Evolutionary conservation across 2,888 invertebrate genomes (phyloP).

Genomic region (Scotopteryx bipunctaria): DNA sequence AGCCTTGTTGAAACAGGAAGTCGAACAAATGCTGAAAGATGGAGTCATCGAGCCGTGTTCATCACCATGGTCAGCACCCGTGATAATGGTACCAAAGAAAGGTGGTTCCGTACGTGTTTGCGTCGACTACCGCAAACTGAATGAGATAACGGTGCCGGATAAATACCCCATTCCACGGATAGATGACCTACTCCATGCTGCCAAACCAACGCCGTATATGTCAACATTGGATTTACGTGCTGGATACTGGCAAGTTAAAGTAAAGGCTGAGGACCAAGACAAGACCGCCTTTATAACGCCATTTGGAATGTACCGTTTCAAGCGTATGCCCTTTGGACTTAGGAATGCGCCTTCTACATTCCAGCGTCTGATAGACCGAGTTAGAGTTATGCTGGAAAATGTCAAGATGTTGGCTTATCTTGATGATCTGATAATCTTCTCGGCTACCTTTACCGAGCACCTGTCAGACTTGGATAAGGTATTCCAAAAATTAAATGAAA

Average conservation of each 20-base stretch:
- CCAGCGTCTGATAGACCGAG: slow-evolving; percentile 27
- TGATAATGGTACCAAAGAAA: slow-evolving; percentile 9
- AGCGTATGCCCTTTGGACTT: slow-evolving; percentile 12
- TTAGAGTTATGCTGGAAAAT: slow-evolving; percentile 1
- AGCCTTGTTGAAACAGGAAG: background rate
- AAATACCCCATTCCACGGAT: slow-evolving; percentile 29
- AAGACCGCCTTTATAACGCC: slow-evolving; percentile 16
- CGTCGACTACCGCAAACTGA: slow-evolving; percentile 8
- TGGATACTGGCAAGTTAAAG: slow-evolving; percentile 10
- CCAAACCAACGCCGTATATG: slow-evolving; percentile 9
- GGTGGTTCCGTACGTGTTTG: slow-evolving; percentile 5
- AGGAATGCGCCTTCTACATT: slow-evolving; percentile 11
- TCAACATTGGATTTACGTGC: slow-evolving; percentile 8
- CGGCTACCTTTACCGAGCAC: slow-evolving; percentile 12
- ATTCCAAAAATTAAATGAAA: slow-evolving; percentile 21
- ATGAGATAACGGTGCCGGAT: slow-evolving; percentile 7
- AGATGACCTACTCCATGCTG: slow-evolving; percentile 15
- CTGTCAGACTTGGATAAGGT: slow-evolving; percentile 22
- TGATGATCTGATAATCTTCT: slow-evolving; percentile 22
- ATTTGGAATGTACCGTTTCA: slow-evolving; percentile 6
- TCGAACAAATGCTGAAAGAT: slow-evolving; percentile 2
- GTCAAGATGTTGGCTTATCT: slow-evolving; percentile 20
- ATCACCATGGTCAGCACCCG: slow-evolving; percentile 8
- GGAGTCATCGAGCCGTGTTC: slow-evolving; percentile 4
- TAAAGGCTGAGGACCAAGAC: slow-evolving; percentile 1